Evolutionary conservation across 2,888 invertebrate genomes (phyloP), one percentile per base, ranked within the genome.

Genomic region (Hydriomena furcata): DNA sequence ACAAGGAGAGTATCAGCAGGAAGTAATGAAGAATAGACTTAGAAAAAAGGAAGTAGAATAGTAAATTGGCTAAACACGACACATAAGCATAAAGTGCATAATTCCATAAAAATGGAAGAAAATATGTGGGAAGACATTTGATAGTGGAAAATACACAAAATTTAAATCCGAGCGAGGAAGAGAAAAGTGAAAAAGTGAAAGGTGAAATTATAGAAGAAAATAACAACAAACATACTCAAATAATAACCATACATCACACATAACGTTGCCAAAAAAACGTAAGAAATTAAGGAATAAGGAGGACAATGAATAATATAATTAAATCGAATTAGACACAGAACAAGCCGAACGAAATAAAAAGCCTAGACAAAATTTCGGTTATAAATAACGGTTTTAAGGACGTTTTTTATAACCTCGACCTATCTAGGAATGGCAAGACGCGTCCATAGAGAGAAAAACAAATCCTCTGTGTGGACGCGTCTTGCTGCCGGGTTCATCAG

Each of bases 401-500:
- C 2, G 4, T 17, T 17, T 17, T 17, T 4, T 17, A 17, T 17
- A 17, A 4, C 17, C 4, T 3, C 2, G 4, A 4, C 17, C 2
- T 3, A 2, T 17, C 17, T 17, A 17, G 17, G 4, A 4, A 17
- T 2, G 4, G 17, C 17, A 17, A 17, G 17, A 17, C 17, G 17
- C 17, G 17, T 17, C 17, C 4, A 17, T 17, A 17, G 17, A 17
- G 17, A 17, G 17, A 17, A 17, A 17, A n/a, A n/a, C n/a, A n/a
- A n/a, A n/a, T n/a, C 10, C 25, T 42, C 6, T 42, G 32, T 42
- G 5, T 17, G 20, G 24, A 13, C 32, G 17, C 1, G 31, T 23
- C 36, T 36, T 31, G 36, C 36, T 17, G 13, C 24, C 40, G 47
- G 34, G 47, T 40, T 34, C 32, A 40, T 28, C 40, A 7, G 34